Percentiles rank a stretch among this genome's conserved stretches.
These are phyloP conservation scores for Rutilus rutilus DNA, from an alignment of 2,113 vertebrate species.

Conservation along the genomic window DNA sequence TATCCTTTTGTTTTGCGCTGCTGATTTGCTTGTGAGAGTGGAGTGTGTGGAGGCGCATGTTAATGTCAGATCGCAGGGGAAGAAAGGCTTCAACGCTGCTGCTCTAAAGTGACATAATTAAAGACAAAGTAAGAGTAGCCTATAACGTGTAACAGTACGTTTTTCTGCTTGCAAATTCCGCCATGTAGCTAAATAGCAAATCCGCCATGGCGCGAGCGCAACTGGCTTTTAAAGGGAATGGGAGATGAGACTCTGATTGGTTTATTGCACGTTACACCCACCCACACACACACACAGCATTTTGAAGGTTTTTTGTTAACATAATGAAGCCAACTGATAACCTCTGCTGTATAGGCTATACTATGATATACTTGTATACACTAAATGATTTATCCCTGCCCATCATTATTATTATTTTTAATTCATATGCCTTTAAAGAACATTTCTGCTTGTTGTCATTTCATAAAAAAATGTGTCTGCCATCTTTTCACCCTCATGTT, in stretches of 20 bases:
- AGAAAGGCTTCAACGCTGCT: constrained; percentile 60
- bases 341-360: background rate
- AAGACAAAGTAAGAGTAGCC: constrained; percentile 64
- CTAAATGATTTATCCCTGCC: too few relatives aligned
- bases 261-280: too few relatives aligned
- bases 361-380: background rate
- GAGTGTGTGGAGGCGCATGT: constrained; percentile 40
- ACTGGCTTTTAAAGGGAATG: too few relatives aligned
- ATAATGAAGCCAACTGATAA: background rate
- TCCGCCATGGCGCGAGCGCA: too few relatives aligned
- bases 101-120: constrained; percentile 71
- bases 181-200: too few relatives aligned
- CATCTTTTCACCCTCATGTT: background rate
- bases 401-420: too few relatives aligned
- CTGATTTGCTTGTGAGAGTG: constrained; percentile 9
- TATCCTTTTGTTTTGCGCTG: constrained; percentile 46
- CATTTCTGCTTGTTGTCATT: background rate
- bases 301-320: background rate
- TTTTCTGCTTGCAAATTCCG: too few relatives aligned
- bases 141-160: constrained; percentile 49
- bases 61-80: constrained; percentile 46
- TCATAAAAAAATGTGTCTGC: background rate
- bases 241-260: too few relatives aligned
- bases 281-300: background rate
- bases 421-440: too few relatives aligned